Base-by-base conservation (phyloP, 2,113 vertebrate species). In the Rhagologus leucostigma region DNA sequence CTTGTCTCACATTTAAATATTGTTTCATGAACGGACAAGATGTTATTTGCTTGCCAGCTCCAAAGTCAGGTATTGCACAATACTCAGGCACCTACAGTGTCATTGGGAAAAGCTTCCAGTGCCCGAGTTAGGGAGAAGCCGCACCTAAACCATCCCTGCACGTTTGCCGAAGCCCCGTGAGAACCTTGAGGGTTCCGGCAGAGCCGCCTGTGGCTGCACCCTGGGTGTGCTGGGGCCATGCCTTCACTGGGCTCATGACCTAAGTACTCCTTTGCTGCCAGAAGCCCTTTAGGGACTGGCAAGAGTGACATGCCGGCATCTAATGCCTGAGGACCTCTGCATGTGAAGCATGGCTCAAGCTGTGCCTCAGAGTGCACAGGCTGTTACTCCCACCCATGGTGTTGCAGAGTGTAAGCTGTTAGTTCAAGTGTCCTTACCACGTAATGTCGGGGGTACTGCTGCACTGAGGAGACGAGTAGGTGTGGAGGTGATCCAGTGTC, bases 131-230 rank as follows among this genome's bases (percentile, higher is more conserved):
- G 30, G 76, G 73, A 62, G 30, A 52, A 81, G 37, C 67, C 7
- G 1, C 73, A 37, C 68, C 71, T 55, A 41, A 92, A 50, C 63
- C 0, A 0, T 55, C 50, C 41, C 33, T 62, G 53, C 3, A 3
- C 14, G 0, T 4, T 15, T 80, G n/a, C 46, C 39, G 1, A 1
- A 78, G 27, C 47, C 46, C 29, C 55, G 46, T 77, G 42, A 49
- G 63, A 83, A 18, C 22, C 29, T 46, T 42, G 37, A 50, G 49
- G 19, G 33, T 67, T 75, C 14, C 23, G 56, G 33, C 65, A 68
- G 78, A 91, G 56, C 69, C 0, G 0, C 37, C 44, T 2, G 0
- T 44, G 44, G 32, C 52, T 60, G 80, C 41, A 7, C 13, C 3
- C 42, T 77, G 77, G 46, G 7, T 24, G 3, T 13, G 3, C 39